phyloP scores from a whole-genome alignment of 1,140 invertebrate genomes.

The Helicoverpa zea region DNA sequence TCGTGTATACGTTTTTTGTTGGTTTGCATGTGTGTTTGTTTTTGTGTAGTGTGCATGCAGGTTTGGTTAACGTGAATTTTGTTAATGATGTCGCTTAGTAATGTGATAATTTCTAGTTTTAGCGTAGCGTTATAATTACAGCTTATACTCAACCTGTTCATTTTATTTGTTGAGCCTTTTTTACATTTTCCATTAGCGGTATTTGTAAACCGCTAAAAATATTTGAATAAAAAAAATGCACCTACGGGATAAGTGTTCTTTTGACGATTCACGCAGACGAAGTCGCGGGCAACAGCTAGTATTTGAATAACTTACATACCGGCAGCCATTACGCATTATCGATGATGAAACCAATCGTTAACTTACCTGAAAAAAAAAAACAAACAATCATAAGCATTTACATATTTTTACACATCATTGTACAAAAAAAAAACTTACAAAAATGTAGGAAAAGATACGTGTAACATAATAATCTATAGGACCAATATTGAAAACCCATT shows the following conservation, averaged over 20 bases:
- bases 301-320: neutral
- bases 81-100: slow-evolving; percentile 1
- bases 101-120: neutral
- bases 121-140: no score
- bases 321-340: neutral
- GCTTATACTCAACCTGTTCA: no score
- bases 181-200: no score
- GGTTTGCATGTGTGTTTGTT: neutral
- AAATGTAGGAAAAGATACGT: neutral
- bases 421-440: no score
- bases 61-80: neutral
- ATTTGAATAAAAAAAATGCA: no score
- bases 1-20: slow-evolving; percentile 8
- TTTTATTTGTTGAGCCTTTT: no score
- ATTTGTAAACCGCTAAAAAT: no score
- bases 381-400: neutral
- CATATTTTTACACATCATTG: neutral
- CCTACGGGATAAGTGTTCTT: no score
- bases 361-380: slow-evolving; percentile 21
- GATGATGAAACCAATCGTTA: neutral
- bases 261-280: no score
- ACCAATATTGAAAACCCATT: neutral
- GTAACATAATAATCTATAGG: no score
- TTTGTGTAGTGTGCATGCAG: neutral
- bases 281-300: no score